Percentiles rank a stretch among this genome's conserved stretches.
Evolutionary conservation across 2,113 vertebrate genomes (phyloP).

Genomic region (Balaeniceps rex): DNA sequence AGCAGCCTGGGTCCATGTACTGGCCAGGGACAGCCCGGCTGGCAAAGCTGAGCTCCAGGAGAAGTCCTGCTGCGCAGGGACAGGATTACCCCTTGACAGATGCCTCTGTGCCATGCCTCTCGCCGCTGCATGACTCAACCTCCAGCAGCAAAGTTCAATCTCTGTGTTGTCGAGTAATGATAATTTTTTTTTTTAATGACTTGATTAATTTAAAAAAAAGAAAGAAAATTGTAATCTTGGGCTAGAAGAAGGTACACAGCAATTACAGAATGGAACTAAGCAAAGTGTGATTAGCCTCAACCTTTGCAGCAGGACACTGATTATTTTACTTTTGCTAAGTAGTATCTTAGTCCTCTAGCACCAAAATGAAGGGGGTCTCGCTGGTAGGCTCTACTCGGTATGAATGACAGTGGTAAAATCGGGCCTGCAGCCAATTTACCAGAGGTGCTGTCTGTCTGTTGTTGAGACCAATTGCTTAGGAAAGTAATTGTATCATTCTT

Average conservation of each 20-base stretch:
- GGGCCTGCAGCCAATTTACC: background rate
- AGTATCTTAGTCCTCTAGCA: background rate
- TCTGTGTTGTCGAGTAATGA: background rate
- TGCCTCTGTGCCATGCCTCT: background rate
- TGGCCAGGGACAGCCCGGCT: background rate
- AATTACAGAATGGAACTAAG: background rate
- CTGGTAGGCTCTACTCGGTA: rapidly evolving
- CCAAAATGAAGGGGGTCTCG: background rate
- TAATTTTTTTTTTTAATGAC: background rate
- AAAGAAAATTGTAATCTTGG: background rate
- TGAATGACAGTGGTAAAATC: background rate
- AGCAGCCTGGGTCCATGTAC: background rate
- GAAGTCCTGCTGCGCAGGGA: background rate
- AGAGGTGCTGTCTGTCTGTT: background rate
- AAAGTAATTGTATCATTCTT: background rate
- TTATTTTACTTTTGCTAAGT: background rate
- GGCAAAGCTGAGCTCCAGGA: background rate
- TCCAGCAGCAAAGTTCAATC: background rate
- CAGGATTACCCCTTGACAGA: rapidly evolving
- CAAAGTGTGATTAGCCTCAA: background rate
- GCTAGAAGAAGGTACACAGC: background rate
- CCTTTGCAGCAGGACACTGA: background rate
- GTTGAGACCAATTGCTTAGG: background rate
- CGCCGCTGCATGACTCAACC: background rate
- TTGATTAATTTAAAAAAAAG: background rate